Evolutionary conservation across 2,888 invertebrate species (phyloP).

Genomic region (Dromius quadrimaculatus): DNA sequence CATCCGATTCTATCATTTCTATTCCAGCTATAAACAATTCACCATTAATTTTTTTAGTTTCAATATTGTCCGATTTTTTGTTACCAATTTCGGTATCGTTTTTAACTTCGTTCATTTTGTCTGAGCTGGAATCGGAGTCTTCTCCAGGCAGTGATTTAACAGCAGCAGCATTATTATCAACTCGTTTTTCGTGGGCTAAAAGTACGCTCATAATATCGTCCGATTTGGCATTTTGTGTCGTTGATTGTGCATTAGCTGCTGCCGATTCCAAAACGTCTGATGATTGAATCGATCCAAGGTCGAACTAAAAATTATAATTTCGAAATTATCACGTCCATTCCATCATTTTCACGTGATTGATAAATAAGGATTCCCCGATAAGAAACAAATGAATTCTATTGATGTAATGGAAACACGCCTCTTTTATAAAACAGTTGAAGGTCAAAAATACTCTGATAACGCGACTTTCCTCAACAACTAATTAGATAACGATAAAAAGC

Average conservation of each 20-base stretch:
- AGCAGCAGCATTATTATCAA: slow-evolving; percentile 71
- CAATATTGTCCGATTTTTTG: too few species aligned
- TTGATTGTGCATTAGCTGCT: slow-evolving; percentile 60
- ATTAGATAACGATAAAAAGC: too few species aligned
- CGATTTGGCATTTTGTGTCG: slow-evolving; percentile 71
- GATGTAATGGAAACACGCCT: too few species aligned
- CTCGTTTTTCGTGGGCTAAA: slow-evolving; percentile 88
- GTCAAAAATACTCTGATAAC: slow-evolving; percentile 1
- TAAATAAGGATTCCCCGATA: too few species aligned
- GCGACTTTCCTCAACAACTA: neutral
- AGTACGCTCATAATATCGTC: slow-evolving; percentile 95
- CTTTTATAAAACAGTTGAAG: too few species aligned
- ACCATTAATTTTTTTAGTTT: neutral
- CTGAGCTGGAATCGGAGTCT: slow-evolving; percentile 84
- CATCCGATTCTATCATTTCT: slow-evolving; percentile 82
- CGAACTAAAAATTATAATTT: slow-evolving; percentile 16
- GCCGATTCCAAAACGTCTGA: slow-evolving; percentile 67
- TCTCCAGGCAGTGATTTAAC: slow-evolving; percentile 72
- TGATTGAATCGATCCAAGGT: slow-evolving; percentile 60
- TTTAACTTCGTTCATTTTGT: slow-evolving; percentile 79
- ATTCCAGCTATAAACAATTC: slow-evolving; percentile 71
- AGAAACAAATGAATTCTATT: too few species aligned
- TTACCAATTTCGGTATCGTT: slow-evolving; percentile 62
- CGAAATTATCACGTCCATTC: neutral
- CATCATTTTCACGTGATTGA: too few species aligned